Evolutionary conservation across 1,140 invertebrate species (phyloP), one percentile per base, ranked within the genome.

Genomic region (Rhopalosiphum padi): DNA sequence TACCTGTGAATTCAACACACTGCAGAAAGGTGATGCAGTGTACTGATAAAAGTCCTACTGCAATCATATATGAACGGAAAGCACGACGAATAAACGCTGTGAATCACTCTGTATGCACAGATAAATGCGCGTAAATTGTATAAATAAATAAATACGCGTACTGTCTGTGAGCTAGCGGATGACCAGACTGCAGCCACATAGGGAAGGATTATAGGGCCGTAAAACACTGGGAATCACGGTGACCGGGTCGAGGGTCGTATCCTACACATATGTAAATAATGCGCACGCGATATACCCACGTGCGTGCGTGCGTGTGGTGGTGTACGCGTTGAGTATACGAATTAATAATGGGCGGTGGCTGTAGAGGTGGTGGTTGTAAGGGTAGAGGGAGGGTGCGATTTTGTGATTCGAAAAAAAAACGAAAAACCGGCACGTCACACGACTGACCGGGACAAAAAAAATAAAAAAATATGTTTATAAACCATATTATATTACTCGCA

Each of bases 221-320:
- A 77, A 77, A 77, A 4, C 30, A n/a, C 60, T 18, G 60, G 60
- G 15, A 35, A 77, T n/a, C 60, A 1, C 55, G 30, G 11, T 35
- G 60, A 35, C 60, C 60, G 11, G 60, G n/a, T 77, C 60, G 30
- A 77, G 60, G 60, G 60, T 77, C 30, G 9, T 60, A 30, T 68
- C 60, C 60, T 1, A n/a, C 30, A n/a, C 60, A 77, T 77, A n/a
- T n/a, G 15, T 30, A 60, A 30, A 35, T 77, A 77, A 77, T 77
- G 60, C n/a, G 60, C 30, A 77, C 60, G 60, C 60, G 60, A 77
- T 77, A 60, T 77, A 77, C 60, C 60, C 60, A 77, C 60, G n/a
- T 77, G 60, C 60, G 55, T 60, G 55, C 1, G 8, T n/a, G 30
- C 60, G n/a, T n/a, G 30, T 30, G 60, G 60, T 77, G 60, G 60